Percentiles rank a stretch among this genome's conserved stretches.
Evolutionary conservation across 2,888 invertebrate species (phyloP).

Genomic region (Noctua janthe): DNA sequence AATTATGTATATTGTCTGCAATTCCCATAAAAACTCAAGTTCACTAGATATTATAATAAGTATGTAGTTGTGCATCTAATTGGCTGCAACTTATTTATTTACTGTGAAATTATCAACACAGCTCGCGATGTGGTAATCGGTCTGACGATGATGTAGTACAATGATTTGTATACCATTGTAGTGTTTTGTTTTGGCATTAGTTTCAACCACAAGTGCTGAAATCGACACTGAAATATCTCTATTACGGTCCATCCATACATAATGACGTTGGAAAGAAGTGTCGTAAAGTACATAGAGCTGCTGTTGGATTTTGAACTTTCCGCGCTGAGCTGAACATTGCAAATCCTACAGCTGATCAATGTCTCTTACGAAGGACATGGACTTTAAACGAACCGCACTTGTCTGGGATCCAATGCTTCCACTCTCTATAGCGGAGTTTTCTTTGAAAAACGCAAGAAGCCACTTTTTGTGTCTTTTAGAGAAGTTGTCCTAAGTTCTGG

Average conservation of each 20-base stretch:
- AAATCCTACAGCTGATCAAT: background rate
- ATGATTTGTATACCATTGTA: slow-evolving; percentile 29
- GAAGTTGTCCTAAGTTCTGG: background rate
- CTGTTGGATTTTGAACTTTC: background rate
- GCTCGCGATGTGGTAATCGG: slow-evolving; percentile 32
- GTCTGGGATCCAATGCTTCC: background rate
- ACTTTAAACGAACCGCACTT: background rate
- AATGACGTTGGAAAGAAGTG: background rate
- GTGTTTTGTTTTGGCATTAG: slow-evolving; percentile 18
- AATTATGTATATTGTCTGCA: slow-evolving; percentile 12
- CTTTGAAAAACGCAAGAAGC: background rate
- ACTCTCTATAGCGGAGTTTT: background rate
- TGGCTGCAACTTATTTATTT: slow-evolving; percentile 21
- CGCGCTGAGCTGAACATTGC: background rate
- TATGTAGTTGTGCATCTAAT: slow-evolving; percentile 25
- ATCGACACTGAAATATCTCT: slow-evolving; percentile 25
- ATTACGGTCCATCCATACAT: background rate
- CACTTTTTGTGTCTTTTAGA: background rate
- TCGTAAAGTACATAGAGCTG: background rate
- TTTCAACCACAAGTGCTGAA: slow-evolving; percentile 25
- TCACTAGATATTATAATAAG: slow-evolving; percentile 18
- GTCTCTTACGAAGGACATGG: background rate
- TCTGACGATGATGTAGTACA: slow-evolving; percentile 24
- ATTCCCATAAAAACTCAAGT: slow-evolving; percentile 6
- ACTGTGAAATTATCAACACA: slow-evolving; percentile 18